Evolutionary conservation across 2,888 invertebrate genomes (phyloP).

Genomic region (Phortica okadai): DNA sequence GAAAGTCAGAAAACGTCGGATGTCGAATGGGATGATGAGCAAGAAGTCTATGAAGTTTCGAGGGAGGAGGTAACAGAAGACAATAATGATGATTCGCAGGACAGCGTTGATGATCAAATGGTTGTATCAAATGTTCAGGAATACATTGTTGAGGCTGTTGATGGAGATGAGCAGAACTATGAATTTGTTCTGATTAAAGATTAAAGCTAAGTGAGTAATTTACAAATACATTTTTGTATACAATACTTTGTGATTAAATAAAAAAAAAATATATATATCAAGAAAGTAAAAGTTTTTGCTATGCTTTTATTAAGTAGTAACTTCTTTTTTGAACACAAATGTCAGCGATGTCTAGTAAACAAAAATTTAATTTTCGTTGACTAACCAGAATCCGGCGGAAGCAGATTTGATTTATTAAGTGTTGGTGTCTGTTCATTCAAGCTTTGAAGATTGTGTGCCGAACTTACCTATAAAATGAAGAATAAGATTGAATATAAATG

Average conservation of each 20-base stretch:
- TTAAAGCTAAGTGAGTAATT: not conserved
- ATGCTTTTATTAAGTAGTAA: conserved; percentile 51
- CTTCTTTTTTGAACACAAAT: conserved; percentile 64
- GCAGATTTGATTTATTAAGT: conserved; percentile 74
- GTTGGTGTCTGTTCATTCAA: conserved; percentile 74
- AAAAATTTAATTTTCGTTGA: conserved; percentile 60
- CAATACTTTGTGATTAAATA: not conserved
- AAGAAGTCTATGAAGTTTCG: conserved; percentile 4
- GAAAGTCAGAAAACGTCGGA: conserved; percentile 27
- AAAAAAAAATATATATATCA: not conserved
- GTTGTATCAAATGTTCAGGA: not conserved
- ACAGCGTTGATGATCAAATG: conserved; percentile 15
- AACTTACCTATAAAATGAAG: conserved; percentile 71
- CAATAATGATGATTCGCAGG: conserved; percentile 21
- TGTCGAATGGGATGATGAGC: conserved; percentile 33
- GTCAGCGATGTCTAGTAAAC: conserved; percentile 46
- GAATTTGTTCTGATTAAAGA: conserved; percentile 9
- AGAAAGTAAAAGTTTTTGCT: conserved; percentile 8
- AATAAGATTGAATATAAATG: not conserved
- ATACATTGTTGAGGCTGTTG: not conserved
- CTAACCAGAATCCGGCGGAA: conserved; percentile 73
- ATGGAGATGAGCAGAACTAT: conserved; percentile 3
- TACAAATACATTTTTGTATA: not conserved
- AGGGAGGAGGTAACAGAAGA: not conserved
- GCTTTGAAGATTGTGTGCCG: conserved; percentile 74